Evolutionary conservation across 2,888 invertebrate species (phyloP).

Genomic region (Neelides folsomi): DNA sequence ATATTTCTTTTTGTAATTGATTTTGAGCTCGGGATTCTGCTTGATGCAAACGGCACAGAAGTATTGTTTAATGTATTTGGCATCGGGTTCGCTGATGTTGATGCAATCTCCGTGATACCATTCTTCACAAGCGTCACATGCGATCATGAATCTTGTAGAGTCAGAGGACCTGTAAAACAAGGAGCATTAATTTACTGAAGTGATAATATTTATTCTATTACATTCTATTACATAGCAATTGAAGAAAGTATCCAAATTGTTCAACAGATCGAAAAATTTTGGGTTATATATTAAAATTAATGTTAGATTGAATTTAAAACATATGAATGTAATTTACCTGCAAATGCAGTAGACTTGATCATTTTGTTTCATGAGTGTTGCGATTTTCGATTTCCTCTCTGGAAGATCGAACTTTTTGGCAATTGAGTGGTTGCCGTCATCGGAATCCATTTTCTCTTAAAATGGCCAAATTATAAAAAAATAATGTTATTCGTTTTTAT

Average conservation of each 20-base stretch:
- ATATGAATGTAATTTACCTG: constrained; percentile 30
- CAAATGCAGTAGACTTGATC: constrained; percentile 92
- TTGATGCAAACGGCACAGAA: constrained; percentile 73
- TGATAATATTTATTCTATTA: too few species aligned
- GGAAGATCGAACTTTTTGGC: constrained; percentile 77
- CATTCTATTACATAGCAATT: too few species aligned
- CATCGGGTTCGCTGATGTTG: constrained; percentile 81
- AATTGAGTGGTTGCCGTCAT: constrained; percentile 39
- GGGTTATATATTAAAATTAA: too few species aligned
- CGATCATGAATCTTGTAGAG: constrained; percentile 94
- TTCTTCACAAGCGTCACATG: constrained; percentile 93
- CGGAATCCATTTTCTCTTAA: too few species aligned
- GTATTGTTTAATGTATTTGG: constrained; percentile 84
- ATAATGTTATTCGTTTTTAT: too few species aligned
- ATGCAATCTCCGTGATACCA: constrained; percentile 99
- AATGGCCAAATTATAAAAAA: too few species aligned
- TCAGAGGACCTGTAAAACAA: constrained; percentile 56
- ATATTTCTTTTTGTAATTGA: constrained; percentile 37
- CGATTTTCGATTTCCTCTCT: constrained; percentile 79
- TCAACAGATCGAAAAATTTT: too few species aligned
- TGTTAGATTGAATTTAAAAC: too few species aligned
- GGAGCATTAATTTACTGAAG: too few species aligned
- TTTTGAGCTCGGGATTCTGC: constrained; percentile 59
- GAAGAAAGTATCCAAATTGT: too few species aligned
- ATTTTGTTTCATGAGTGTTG: constrained; percentile 71